Evolutionary conservation across 2,797 vertebrate species (phyloP).

Genomic region (Hydrolagus colliei): DNA sequence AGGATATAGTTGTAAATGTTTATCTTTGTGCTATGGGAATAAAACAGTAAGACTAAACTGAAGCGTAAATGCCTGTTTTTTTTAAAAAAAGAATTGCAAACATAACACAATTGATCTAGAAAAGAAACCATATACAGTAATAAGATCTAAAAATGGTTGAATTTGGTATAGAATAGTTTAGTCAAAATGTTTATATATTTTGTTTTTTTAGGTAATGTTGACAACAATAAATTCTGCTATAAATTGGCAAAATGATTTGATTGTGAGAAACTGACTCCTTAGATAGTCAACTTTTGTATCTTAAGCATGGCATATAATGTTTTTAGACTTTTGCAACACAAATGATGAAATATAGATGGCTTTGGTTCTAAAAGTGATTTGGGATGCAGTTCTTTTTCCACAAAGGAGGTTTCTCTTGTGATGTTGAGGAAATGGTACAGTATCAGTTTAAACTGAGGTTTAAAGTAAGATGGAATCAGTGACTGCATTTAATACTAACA

Average conservation of each 20-base stretch:
- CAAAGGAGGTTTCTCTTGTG: not conserved
- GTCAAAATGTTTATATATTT: too few species aligned
- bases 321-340: not conserved
- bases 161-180: too few species aligned
- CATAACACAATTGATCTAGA: too few species aligned
- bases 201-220: too few species aligned
- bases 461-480: constrained; percentile 1
- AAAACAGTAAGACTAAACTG: too few species aligned
- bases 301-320: constrained; percentile 12
- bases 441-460: not conserved
- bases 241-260: not conserved
- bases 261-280: not conserved
- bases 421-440: not conserved
- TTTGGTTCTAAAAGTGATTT: constrained; percentile 10
- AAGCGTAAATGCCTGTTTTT: too few species aligned
- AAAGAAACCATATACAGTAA: too few species aligned
- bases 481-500: constrained; percentile 22
- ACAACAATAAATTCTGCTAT: too few species aligned
- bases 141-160: too few species aligned
- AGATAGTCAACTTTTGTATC: constrained; percentile 9
- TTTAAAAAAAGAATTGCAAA: too few species aligned
- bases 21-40: too few species aligned
- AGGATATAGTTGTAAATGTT: too few species aligned
- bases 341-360: constrained; percentile 15
- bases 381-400: not conserved